Evolutionary conservation across 2,888 invertebrate genomes (phyloP).

Genomic region (Perdita meconis): DNA sequence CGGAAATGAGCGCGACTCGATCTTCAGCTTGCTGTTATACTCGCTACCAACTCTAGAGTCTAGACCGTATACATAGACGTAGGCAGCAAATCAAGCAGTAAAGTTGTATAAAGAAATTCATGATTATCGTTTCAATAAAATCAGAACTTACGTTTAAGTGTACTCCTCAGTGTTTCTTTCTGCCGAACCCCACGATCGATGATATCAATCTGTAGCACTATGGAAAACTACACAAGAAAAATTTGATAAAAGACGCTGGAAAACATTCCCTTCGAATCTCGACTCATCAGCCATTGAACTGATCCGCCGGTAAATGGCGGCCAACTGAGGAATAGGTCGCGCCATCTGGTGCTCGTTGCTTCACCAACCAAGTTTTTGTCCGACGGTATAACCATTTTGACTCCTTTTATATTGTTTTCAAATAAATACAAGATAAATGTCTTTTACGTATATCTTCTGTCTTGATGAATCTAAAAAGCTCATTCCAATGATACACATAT

Average conservation of each 20-base stretch:
- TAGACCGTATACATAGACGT: conserved; percentile 49
- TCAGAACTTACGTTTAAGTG: conserved; percentile 37
- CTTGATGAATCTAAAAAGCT: no score
- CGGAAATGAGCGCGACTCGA: conserved; percentile 7
- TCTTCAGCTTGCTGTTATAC: conserved; percentile 52
- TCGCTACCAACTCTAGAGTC: conserved; percentile 49
- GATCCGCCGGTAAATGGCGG: no score
- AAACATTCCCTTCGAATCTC: not conserved
- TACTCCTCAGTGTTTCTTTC: not conserved
- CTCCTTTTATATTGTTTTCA: no score
- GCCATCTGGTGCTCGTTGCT: no score
- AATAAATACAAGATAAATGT: no score
- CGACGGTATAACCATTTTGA: no score
- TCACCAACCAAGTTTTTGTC: no score
- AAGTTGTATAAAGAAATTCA: conserved; percentile 58
- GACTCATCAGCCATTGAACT: not conserved
- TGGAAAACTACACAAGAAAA: not conserved
- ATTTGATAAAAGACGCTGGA: not conserved
- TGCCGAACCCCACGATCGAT: not conserved
- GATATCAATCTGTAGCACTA: not conserved
- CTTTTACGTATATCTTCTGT: no score
- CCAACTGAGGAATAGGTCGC: no score
- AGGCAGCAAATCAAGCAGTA: conserved; percentile 49
- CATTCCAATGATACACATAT: no score
- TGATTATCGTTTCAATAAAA: conserved; percentile 63